A percentile compares a stretch with the other conserved stretches of the same genome.
Evolutionary conservation across 1,140 invertebrate genomes (phyloP).

Genomic region (Hydropsyche tenuis): DNA sequence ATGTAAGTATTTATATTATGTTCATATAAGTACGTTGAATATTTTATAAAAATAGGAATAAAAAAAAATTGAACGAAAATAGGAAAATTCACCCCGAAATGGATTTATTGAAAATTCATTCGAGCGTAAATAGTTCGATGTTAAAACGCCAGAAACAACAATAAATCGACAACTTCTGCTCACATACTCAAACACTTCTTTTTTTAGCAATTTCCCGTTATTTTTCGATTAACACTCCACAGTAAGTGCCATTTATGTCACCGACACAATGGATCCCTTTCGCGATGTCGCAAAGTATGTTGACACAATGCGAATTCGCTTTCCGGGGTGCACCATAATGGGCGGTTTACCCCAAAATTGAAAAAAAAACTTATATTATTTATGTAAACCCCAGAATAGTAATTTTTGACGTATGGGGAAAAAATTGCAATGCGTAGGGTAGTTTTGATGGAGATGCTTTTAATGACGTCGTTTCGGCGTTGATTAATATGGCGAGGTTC

Average conservation of each 20-base stretch:
- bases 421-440: neutral
- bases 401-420: neutral
- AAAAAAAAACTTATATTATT: conserved; percentile 43
- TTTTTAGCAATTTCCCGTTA: conserved; percentile 25
- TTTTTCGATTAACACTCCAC: conserved; percentile 29
- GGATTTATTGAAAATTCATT: neutral
- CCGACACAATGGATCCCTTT: conserved; percentile 11
- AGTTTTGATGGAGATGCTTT: conserved; percentile 46
- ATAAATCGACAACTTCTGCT: conserved; percentile 41
- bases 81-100: neutral
- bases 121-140: conserved; percentile 34
- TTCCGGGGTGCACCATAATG: conserved; percentile 36
- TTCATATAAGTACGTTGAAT: no score
- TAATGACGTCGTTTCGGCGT: conserved; percentile 44
- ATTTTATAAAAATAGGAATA: no score
- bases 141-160: conserved; percentile 37
- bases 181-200: neutral
- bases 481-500: conserved; percentile 26
- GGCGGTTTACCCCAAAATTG: conserved; percentile 47
- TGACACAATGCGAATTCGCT: conserved; percentile 3
- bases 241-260: conserved; percentile 18
- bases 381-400: conserved; percentile 37
- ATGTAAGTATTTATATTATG: no score
- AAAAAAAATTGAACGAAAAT: neutral
- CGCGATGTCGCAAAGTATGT: neutral